Conservation (phyloP, 2,797 vertebrate genomes). For the Lepus townsendii region DNA sequence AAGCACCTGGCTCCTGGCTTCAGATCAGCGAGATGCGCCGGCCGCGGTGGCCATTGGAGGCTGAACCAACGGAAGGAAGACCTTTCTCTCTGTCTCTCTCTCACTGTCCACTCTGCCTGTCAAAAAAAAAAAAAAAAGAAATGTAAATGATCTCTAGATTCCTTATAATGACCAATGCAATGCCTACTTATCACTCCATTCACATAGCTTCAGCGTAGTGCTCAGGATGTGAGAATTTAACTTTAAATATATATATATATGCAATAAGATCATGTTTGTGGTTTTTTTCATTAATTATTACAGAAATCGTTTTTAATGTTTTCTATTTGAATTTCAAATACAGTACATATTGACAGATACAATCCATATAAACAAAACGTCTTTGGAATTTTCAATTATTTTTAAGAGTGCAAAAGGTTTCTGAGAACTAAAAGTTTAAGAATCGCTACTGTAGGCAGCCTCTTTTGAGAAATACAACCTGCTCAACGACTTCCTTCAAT, state of each 20-base stretch:
- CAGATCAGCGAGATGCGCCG: no score
- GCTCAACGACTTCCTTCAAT: neutral
- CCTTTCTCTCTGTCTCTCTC: no score
- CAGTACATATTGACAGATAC: neutral
- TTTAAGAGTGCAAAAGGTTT: neutral
- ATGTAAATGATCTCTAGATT: neutral
- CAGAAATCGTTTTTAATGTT: neutral
- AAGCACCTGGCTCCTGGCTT: no score
- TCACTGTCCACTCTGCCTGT: no score
- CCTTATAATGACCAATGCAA: no score
- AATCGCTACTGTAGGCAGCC: neutral
- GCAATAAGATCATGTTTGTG: neutral
- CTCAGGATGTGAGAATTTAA: neutral
- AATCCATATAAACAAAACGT: constrained; percentile 6
- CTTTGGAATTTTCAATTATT: constrained; percentile 2
- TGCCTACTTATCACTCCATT: neutral
- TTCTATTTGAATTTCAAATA: neutral
- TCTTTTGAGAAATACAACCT: neutral
- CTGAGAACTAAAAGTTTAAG: neutral
- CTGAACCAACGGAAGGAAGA: no score
- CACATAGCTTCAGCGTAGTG: neutral
- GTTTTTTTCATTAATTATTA: neutral
- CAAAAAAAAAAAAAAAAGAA: no score
- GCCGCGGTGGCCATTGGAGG: no score
- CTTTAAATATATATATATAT: no score